Evolutionary conservation across 92 coral and sea anemone species (phyloP).

Genomic region (Micromussa lordhowensis): DNA sequence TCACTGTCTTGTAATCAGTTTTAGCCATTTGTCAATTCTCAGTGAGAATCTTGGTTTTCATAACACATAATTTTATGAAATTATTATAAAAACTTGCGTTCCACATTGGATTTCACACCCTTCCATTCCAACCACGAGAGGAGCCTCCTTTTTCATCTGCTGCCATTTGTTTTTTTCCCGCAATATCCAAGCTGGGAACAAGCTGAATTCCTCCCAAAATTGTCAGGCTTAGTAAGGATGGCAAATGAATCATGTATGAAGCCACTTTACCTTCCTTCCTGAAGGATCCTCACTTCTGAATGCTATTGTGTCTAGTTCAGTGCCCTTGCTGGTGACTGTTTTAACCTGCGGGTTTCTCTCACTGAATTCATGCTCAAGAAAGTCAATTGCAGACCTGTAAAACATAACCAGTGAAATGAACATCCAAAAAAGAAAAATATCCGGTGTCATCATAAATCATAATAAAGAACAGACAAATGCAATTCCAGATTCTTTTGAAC

Average conservation of each 20-base stretch:
- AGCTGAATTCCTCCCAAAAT: neutral
- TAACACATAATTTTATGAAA: no score
- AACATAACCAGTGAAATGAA: neutral
- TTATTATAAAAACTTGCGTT: no score
- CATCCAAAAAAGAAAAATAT: neutral
- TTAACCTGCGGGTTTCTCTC: slow-evolving; percentile 81
- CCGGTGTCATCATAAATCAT: neutral
- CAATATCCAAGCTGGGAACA: neutral
- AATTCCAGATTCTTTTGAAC: no score
- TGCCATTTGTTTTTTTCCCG: neutral
- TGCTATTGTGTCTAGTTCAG: slow-evolving; percentile 93
- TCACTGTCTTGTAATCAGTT: no score
- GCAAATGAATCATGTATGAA: no score
- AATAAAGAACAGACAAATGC: neutral
- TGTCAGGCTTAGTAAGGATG: neutral
- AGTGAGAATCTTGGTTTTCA: no score
- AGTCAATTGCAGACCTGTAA: slow-evolving; percentile 85
- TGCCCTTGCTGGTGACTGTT: slow-evolving; percentile 95
- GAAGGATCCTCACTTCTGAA: slow-evolving; percentile 97
- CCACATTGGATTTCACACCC: neutral
- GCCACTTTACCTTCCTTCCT: slow-evolving; percentile 75
- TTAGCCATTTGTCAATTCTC: no score
- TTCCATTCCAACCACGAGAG: neutral
- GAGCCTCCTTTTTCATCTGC: neutral
- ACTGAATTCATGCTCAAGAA: slow-evolving; percentile 94